Evolutionary conservation across 2,113 vertebrate genomes (phyloP), one percentile per base, ranked within the genome.

Genomic region (Motacilla tschutschensis): DNA sequence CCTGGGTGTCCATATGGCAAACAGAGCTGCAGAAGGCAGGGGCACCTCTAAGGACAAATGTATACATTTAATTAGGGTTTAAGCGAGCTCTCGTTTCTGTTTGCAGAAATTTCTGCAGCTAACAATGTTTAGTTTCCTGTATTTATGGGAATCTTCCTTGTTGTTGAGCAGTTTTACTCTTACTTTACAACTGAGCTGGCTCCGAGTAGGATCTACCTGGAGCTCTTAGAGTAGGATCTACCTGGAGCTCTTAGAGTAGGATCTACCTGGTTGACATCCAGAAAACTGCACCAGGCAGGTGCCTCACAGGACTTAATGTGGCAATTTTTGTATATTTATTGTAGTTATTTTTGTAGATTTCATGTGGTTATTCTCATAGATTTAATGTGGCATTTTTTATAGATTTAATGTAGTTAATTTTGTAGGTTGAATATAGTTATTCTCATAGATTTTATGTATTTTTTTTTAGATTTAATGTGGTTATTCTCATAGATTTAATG

Each of bases 131-230:
- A 8, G 8, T 47, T 82, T 74, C 14, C 26, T 20, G 4, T 29
- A 14, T 10, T 7, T 20, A 17, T 35, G 40, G 13, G 6, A 48
- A 12, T 26, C 22, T 54, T 77, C 35, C 19, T 62, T 16, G 5
- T 6, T 67, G 41, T 43, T 74, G 70, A 63, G 19, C 4, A 40
- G 28, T n/a, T 69, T 55, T 48, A 10, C 4, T 51, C 48, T 18
- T 41, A 9, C 22, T 24, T 26, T 17, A 7, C 17, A 4, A 3
- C 0, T 7, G 3, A 25, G 29, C 24, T 64, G 44, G 48, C 53
- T 71, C 75, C 10, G 24, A 72, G 67, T 40, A 67, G 43, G 33
- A 26, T 25, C 41, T 33, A 33, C 33, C 33, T 33, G 33, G 33
- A 33, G 33, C 33, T 33, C 33, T 33, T 33, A 33, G 24, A 72